phyloP scores from a whole-genome alignment of 2,888 invertebrate species.

The Criorhina ranunculi region DNA sequence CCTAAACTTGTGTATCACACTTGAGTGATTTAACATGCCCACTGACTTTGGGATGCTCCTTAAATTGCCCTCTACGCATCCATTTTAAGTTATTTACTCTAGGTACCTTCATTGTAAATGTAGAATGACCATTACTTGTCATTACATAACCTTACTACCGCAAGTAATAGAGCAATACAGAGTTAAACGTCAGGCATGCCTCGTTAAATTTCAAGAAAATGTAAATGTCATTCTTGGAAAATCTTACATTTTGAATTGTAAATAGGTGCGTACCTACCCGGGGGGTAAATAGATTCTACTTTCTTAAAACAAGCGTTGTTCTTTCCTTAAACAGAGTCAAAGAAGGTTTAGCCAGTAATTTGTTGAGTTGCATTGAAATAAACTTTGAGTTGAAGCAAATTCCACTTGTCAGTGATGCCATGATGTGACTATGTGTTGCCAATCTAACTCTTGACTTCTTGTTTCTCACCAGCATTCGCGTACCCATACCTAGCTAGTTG shows the following conservation, averaged over 20 bases:
- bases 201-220: not conserved
- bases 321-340: not conserved
- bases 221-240: constrained; percentile 10
- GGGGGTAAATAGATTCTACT: not conserved
- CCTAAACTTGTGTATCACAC: too few relatives aligned
- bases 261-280: not conserved
- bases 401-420: too few relatives aligned
- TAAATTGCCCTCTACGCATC: too few relatives aligned
- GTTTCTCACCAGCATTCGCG: too few relatives aligned
- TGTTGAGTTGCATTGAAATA: not conserved
- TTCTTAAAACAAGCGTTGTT: not conserved
- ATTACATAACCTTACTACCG: not conserved
- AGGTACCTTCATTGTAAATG: not conserved
- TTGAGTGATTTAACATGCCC: too few relatives aligned
- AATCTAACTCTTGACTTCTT: too few relatives aligned
- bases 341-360: too few relatives aligned
- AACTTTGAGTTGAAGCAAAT: too few relatives aligned
- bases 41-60: too few relatives aligned
- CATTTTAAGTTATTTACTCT: not conserved
- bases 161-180: not conserved
- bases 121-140: not conserved
- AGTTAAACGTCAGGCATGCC: constrained; percentile 1
- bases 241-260: not conserved
- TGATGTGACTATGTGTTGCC: too few relatives aligned
- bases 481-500: too few relatives aligned